phyloP scores from a whole-genome alignment of 2,797 vertebrate species.

The Phyllotis vaccarum region DNA sequence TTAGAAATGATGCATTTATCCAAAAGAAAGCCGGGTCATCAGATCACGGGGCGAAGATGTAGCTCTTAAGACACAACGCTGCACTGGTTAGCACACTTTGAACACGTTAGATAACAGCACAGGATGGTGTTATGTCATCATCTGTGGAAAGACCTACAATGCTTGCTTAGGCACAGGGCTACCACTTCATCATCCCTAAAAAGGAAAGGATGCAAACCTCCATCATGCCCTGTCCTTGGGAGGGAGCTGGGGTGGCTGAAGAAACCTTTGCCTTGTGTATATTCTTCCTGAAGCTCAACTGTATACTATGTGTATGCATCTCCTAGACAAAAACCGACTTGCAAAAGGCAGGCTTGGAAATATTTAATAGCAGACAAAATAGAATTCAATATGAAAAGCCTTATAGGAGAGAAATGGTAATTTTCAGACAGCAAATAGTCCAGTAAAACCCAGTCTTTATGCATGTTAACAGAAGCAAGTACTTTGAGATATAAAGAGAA shows the following conservation, averaged over 20 bases:
- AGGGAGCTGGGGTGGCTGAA: neutral
- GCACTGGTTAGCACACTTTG: neutral
- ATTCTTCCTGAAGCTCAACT: constrained; percentile 15
- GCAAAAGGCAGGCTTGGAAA: constrained; percentile 67
- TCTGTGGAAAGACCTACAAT: neutral
- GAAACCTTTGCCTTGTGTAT: constrained; percentile 30
- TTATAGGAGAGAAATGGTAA: constrained; percentile 69
- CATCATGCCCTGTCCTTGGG: neutral
- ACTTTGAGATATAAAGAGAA: constrained; percentile 47
- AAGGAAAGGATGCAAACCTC: neutral
- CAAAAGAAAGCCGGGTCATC: neutral
- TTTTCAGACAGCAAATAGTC: constrained; percentile 64
- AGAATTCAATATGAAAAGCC: constrained; percentile 82
- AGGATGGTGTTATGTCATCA: neutral
- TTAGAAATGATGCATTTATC: constrained; percentile 11
- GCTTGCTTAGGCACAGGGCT: neutral
- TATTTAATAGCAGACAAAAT: constrained; percentile 83
- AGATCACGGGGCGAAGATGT: neutral
- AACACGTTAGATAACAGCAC: neutral
- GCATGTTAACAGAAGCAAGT: constrained; percentile 56
- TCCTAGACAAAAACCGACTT: constrained; percentile 48
- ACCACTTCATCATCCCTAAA: neutral
- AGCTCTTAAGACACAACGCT: neutral
- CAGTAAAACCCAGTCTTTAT: constrained; percentile 56
- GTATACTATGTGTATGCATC: neutral